Base-by-base conservation (phyloP, 2,888 invertebrate species). In the Nineta flava region DNA sequence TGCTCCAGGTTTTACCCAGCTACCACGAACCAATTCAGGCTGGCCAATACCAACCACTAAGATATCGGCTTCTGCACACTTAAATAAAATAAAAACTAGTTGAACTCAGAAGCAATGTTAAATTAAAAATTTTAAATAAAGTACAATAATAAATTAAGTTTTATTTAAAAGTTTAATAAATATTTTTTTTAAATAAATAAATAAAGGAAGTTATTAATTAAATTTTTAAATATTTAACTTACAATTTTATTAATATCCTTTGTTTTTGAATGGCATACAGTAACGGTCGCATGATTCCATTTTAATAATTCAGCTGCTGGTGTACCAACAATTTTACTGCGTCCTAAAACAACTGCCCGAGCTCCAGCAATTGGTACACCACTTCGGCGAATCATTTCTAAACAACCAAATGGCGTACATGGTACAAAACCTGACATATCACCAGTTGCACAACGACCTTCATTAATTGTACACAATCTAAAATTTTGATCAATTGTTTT, bases 271-370 rank as follows among this genome's bases (percentile, higher is more conserved):
- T 99, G 99, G 60, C 97, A 97, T 35, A 93, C 79, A 1, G 97
- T 97, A 3, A 96, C 95, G 1, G 99, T 99, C 1, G 94, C 96
- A 66, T 99, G 77, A 57, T 92, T 81, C 96, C 96, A 97, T 65
- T 93, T 90, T 35, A 99, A 76, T 31, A 99, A 73, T 66, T 95
- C 93, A 0, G 95, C 78, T 54, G 87, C 87, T 0, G 99, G 99
- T 0, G 94, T 90, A 42, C 99, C 99, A 2, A 99, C 95, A 62
- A 99, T 97, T 69, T 95, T 94, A 65, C 95, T 96, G 57, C 99
- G 77, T 1, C 99, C 99, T 40, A 99, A 65, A 15, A 99, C 95
- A 3, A 97, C 96, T 2, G 91, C 95, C 54, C 76, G 76, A 51
- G 86, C 81, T 4, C 96, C 95, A 40, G 78, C 76, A 48, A 95